Base-by-base conservation (phyloP, 2,888 invertebrate species). In the Aromia moschata region DNA sequence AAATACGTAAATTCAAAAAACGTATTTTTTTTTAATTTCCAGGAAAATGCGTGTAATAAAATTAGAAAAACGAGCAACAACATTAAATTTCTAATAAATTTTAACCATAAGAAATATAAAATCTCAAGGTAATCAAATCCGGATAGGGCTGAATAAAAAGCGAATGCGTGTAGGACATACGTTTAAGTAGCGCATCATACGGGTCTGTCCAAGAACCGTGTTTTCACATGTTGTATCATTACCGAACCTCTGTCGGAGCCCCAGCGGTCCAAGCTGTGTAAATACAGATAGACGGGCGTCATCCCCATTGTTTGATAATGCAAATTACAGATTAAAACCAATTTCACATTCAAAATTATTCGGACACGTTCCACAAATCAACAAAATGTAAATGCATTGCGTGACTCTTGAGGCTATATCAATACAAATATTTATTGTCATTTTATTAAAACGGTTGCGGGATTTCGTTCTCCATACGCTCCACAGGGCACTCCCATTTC, bases 321-420 rank as follows among this genome's bases (percentile, higher is more conserved):
- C 78, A 80, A 80, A 79, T 80, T 77, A 76, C 76, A 78, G 78
- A 80, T 79, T 79, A 79, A 80, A 79, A 79, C 77, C 78, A 78
- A 79, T 79, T 79, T 75, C 75, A 71, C 74, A 79, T 78, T 79
- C 77, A 76, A 74, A 77, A 75, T 71, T 71, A 71, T 71, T 73
- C 69, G 69, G 63, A 68, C 71, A 69, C 68, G 64, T 65, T 68
- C 67, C 69, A 64, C 68, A 68, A 66, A 70, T 64, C 67, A 68
- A 68, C 68, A 70, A 70, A 68, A 70, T 67, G 67, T 61, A 68
- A 70, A 70, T 70, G 64, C 62, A 62, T 65, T 62, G 65, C 60
- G 66, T 69, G 66, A 68, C 66, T 67, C 63, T 63, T 68, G 60
- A 60, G 58, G 64, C 59, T 58, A 64, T 62, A 65, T 65, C 63